phyloP scores from a whole-genome alignment of 2,888 invertebrate genomes.

The Drosophila robusta region DNA sequence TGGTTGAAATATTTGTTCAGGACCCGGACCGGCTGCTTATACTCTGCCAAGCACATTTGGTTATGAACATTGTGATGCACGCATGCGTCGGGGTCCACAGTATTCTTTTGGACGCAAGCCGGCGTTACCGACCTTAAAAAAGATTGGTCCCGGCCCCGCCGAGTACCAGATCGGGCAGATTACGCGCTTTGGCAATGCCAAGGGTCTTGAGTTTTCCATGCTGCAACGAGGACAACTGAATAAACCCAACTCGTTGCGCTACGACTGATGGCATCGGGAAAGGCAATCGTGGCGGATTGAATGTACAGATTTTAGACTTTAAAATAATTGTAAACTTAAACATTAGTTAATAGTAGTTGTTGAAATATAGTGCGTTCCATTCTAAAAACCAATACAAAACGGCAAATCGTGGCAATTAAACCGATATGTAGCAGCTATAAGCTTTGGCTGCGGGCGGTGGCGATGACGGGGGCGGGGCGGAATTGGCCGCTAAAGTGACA shows the following conservation, averaged over 20 bases:
- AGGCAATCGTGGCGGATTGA: neutral
- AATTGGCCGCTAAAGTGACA: slow-evolving; percentile 31
- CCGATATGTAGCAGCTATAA: too few relatives aligned
- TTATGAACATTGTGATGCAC: slow-evolving; percentile 36
- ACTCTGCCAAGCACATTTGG: slow-evolving; percentile 61
- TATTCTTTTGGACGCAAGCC: slow-evolving; percentile 53
- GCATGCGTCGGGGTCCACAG: slow-evolving; percentile 43
- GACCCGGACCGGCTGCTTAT: slow-evolving; percentile 67
- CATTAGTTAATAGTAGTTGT: neutral
- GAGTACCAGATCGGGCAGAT: slow-evolving; percentile 60
- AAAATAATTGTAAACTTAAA: neutral
- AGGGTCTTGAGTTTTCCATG: slow-evolving; percentile 53
- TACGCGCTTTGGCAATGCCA: slow-evolving; percentile 54
- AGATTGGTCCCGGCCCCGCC: slow-evolving; percentile 59
- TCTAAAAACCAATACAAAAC: neutral
- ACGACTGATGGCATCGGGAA: slow-evolving; percentile 11
- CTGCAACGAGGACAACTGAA: slow-evolving; percentile 36
- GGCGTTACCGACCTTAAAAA: slow-evolving; percentile 14
- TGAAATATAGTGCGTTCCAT: neutral
- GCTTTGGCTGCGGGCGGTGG: neutral
- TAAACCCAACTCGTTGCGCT: slow-evolving; percentile 41
- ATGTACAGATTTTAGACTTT: neutral
- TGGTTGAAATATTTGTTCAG: slow-evolving; percentile 13
- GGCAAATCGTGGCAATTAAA: too few relatives aligned
- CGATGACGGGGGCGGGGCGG: too few relatives aligned